These are phyloP conservation scores for Champsocephalus gunnari DNA, from an alignment of 2,797 vertebrate genomes.

Conservation along the genomic window DNA sequence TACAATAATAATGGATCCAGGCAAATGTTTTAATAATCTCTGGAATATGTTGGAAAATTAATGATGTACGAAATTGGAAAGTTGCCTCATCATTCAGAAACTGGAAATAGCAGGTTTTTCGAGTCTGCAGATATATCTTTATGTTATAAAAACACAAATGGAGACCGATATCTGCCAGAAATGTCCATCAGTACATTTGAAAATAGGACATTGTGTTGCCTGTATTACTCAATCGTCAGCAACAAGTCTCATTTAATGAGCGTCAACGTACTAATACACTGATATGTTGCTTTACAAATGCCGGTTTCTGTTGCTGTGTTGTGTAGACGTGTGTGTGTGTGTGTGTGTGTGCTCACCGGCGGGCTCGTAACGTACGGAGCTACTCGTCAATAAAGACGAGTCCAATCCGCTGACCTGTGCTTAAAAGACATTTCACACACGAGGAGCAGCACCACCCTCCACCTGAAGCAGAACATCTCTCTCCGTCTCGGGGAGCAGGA, in stretches of 20 bases:
- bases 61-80: too few species aligned
- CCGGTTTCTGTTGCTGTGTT: background rate
- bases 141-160: background rate
- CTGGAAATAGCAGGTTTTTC: background rate
- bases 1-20: too few species aligned
- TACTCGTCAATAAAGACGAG: conserved; percentile 48
- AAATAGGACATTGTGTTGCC: background rate
- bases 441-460: conserved; percentile 37
- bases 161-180: background rate
- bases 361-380: conserved; percentile 30
- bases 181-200: background rate
- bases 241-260: background rate
- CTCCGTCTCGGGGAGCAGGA: conserved; percentile 39
- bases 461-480: conserved; percentile 55
- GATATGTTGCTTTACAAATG: background rate
- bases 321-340: background rate
- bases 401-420: conserved; percentile 53
- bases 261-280: background rate
- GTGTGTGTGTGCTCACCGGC: conserved; percentile 6
- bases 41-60: too few species aligned
- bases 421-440: conserved; percentile 64
- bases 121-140: background rate
- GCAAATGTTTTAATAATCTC: too few species aligned
- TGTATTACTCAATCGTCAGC: background rate
- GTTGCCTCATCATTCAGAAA: too few species aligned